A percentile compares a stretch with the other conserved stretches of the same genome.
phyloP scores from a whole-genome alignment of 2,888 invertebrate genomes.

The Ectemnius lituratus region DNA sequence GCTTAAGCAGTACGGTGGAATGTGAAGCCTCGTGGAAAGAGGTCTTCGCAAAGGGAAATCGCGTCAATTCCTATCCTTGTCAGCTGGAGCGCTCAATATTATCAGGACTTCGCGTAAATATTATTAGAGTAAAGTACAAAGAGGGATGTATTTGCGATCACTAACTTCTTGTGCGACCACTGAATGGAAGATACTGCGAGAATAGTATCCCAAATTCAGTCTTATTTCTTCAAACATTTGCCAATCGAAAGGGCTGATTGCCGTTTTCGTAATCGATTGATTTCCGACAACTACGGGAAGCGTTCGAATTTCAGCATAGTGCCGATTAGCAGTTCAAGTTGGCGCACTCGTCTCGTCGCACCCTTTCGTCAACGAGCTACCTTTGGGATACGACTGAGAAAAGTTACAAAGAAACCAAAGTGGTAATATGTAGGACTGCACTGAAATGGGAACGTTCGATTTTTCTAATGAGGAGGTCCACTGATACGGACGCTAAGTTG shows the following conservation, averaged over 20 bases:
- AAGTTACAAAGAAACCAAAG: no score
- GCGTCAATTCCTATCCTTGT: neutral
- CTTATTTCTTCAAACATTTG: no score
- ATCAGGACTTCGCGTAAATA: conserved; percentile 2
- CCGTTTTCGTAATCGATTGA: conserved; percentile 26
- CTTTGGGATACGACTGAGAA: no score
- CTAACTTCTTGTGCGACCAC: no score
- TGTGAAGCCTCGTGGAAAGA: neutral
- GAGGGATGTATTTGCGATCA: no score
- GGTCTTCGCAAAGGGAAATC: neutral
- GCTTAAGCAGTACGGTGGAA: no score
- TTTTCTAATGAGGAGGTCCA: conserved; percentile 8
- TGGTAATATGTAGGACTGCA: conserved; percentile 20
- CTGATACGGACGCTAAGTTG: conserved; percentile 18
- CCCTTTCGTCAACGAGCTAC: no score
- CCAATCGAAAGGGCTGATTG: no score
- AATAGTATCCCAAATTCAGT: no score
- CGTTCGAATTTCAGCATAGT: conserved; percentile 30
- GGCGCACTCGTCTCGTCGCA: no score
- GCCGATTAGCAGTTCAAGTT: neutral
- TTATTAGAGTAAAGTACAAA: conserved; percentile 1
- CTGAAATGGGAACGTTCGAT: conserved; percentile 29
- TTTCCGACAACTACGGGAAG: conserved; percentile 40
- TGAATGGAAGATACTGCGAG: no score
- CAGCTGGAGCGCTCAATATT: neutral